phyloP scores from a whole-genome alignment of 2,888 invertebrate species.

The Drosophila stalkeri region DNA sequence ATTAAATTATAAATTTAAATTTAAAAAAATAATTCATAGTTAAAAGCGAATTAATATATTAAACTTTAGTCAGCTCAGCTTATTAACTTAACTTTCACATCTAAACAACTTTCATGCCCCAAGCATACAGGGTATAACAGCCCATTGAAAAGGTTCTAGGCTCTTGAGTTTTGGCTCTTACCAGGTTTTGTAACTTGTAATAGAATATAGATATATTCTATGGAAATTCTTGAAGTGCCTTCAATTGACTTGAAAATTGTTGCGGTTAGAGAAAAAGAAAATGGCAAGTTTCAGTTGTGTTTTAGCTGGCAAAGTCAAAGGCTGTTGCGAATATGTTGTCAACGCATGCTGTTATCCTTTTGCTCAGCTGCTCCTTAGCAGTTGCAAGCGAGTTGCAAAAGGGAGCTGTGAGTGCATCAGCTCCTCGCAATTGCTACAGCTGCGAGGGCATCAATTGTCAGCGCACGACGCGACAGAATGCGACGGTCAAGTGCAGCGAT shows the following conservation, averaged over 20 bases:
- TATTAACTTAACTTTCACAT: not conserved
- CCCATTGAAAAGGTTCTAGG: constrained; percentile 12
- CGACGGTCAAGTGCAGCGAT: constrained; percentile 69
- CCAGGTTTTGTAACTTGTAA: constrained; percentile 13
- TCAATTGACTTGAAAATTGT: constrained; percentile 19
- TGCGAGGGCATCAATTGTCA: constrained; percentile 83
- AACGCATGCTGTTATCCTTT: constrained; percentile 31
- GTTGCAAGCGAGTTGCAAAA: constrained; percentile 19
- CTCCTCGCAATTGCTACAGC: constrained; percentile 70
- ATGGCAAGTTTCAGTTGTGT: constrained; percentile 46
- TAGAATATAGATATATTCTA: constrained; percentile 4
- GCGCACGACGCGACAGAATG: constrained; percentile 65
- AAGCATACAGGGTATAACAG: not conserved
- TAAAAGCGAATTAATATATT: too few relatives aligned
- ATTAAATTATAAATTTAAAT: too few relatives aligned
- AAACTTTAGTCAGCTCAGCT: not conserved
- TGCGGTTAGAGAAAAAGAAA: constrained; percentile 1
- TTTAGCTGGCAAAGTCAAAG: constrained; percentile 31
- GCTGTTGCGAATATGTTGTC: constrained; percentile 44
- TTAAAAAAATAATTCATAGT: too few relatives aligned
- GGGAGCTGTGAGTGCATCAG: constrained; percentile 33
- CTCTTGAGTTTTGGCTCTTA: not conserved
- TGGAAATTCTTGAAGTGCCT: constrained; percentile 45
- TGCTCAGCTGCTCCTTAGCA: constrained; percentile 38
- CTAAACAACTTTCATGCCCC: not conserved